Base-by-base conservation (phyloP, 1,140 invertebrate species). In the Marisa cornuarietis region DNA sequence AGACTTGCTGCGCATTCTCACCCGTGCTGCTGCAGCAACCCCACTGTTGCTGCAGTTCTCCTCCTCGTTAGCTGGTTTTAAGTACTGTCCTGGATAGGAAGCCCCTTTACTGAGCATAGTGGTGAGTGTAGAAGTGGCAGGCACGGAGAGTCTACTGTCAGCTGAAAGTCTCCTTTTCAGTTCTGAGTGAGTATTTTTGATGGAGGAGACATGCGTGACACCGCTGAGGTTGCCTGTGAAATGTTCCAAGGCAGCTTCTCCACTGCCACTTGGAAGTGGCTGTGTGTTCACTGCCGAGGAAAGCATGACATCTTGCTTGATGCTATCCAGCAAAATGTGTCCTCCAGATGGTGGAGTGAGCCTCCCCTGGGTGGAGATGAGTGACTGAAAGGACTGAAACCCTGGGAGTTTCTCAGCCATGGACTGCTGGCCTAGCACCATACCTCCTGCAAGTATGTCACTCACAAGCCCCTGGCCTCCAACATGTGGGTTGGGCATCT, bases 161-260 rank as follows among this genome's bases (percentile, higher is more conserved):
- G 85, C 82, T n/a, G 88, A 89, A 18, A 89, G 81, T 79, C 88
- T 84, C 52, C 88, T 81, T 81, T 85, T 88, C 3, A 86, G 63
- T 74, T 88, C 87, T 76, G 81, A 79, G 11, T 79, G 78, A 49
- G 78, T n/a, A 42, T 51, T 42, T 80, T 75, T 72, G 22, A 72
- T 61, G 10, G 66, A 18, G 18, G 73, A n/a, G 22, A 75, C 11
- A 63, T 75, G 71, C n/a, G 76, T 58, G 16, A 58, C 31, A 26
- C 77, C 71, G 54, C 78, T 76, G 8, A 69, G 68, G 31, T 61
- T 24, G 31, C 75, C 18, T 26, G 71, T 31, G 49, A 73, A 54
- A 31, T 24, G 26, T n/a, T 78, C 78, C 75, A 22, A 49, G 54
- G 76, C 49, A 62, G 61, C 22, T 10, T 54, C 16, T 79, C 76